A percentile compares a stretch with the other conserved stretches of the same genome.
Evolutionary conservation across 2,113 vertebrate species (phyloP).

Genomic region (Ammodytes dubius): DNA sequence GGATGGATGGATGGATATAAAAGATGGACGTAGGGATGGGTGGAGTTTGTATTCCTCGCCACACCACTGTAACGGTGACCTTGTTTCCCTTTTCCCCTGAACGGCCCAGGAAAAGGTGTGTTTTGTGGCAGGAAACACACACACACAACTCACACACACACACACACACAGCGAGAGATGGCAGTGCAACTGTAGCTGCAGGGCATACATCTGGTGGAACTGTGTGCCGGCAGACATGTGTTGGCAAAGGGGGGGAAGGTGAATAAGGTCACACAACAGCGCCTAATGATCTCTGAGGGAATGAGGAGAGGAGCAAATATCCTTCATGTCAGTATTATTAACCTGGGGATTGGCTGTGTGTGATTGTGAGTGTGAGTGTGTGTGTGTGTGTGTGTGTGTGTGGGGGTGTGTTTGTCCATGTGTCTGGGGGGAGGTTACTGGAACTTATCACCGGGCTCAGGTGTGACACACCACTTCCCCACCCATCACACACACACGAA

Average conservation of each 20-base stretch:
- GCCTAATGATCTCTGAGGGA: conserved; percentile 77
- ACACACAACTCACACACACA: conserved; percentile 38
- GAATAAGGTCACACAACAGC: conserved; percentile 73
- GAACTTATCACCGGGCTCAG: conserved; percentile 75
- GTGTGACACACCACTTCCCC: conserved; percentile 67
- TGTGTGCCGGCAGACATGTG: conserved; percentile 64
- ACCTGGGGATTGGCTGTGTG: conserved; percentile 60
- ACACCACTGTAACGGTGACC: conserved; percentile 59
- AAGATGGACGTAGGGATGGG: conserved; percentile 41
- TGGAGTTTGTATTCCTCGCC: conserved; percentile 60
- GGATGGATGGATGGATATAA: conserved; percentile 36
- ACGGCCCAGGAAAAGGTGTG: conserved; percentile 57
- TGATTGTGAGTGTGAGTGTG: conserved; percentile 17
- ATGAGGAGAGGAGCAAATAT: conserved; percentile 58
- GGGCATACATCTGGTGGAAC: conserved; percentile 81
- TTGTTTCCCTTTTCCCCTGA: conserved; percentile 60
- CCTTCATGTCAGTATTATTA: conserved; percentile 76
- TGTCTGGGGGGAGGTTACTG: conserved; percentile 44
- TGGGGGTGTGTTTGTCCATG: neutral
- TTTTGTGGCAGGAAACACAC: conserved; percentile 63
- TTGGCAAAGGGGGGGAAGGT: conserved; percentile 68
- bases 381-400: conserved; percentile 8
- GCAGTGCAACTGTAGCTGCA: conserved; percentile 61
- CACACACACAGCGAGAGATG: conserved; percentile 63
- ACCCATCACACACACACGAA: conserved; percentile 38